These are phyloP conservation scores for Branchipolynoe longqiensis DNA, from an alignment of 2,888 invertebrate species.

Conservation along the genomic window DNA sequence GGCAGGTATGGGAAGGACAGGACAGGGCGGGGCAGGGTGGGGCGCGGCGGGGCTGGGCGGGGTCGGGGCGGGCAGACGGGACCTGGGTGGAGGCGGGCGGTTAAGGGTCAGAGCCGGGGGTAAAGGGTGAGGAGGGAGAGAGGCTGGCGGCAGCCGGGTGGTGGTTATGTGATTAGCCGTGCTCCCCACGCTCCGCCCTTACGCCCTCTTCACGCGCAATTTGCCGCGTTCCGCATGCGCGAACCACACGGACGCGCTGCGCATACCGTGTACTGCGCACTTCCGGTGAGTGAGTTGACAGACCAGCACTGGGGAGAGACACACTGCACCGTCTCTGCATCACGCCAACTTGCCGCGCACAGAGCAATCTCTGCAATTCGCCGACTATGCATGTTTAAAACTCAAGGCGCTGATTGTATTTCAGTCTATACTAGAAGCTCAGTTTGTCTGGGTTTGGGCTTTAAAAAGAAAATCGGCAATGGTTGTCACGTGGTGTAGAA, in stretches of 20 bases:
- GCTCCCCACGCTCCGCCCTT: slow-evolving; percentile 15
- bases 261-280: too few relatives aligned
- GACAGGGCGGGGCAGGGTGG: background rate
- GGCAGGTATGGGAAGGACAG: background rate
- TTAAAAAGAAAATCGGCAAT: too few relatives aligned
- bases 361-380: too few relatives aligned
- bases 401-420: too few relatives aligned
- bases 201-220: slow-evolving; percentile 31
- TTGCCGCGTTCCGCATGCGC: background rate
- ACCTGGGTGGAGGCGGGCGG: background rate
- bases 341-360: too few relatives aligned
- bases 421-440: too few relatives aligned
- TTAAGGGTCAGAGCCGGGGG: background rate
- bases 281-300: too few relatives aligned
- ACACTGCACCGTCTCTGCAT: too few relatives aligned
- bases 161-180: background rate
- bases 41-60: background rate
- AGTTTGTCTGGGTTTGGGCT: too few relatives aligned
- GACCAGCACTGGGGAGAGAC: too few relatives aligned
- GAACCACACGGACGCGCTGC: background rate
- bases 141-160: background rate
- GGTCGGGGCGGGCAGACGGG: background rate
- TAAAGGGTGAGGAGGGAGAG: background rate
- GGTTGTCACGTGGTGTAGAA: too few relatives aligned
- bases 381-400: too few relatives aligned